phyloP scores from a whole-genome alignment of 2,797 vertebrate genomes.

The Eulemur mongoz region DNA sequence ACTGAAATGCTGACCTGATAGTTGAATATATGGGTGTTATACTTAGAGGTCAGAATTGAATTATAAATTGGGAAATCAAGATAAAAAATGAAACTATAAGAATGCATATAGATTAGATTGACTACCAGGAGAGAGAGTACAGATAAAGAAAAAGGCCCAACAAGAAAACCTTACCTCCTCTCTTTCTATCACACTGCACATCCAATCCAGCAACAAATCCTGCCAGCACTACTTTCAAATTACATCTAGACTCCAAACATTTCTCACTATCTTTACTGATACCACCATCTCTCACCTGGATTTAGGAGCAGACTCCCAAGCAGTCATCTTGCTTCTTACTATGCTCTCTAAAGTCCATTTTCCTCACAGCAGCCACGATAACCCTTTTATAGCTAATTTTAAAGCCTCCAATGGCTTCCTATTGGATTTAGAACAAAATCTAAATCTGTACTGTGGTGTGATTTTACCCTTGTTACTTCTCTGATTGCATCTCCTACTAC shows the following conservation, averaged over 20 bases:
- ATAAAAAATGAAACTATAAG: background rate
- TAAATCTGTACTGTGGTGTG: background rate
- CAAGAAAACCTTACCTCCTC: background rate
- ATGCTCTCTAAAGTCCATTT: background rate
- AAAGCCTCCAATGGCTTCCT: background rate
- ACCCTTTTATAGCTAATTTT: conserved; percentile 22
- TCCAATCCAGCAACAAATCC: conserved; percentile 29
- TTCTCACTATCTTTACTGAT: background rate
- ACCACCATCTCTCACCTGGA: background rate
- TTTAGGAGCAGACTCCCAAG: background rate
- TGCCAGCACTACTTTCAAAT: background rate
- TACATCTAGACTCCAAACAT: conserved; percentile 2
- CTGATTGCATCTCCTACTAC: background rate
- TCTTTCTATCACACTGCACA: background rate
- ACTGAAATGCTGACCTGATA: background rate
- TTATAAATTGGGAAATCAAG: background rate
- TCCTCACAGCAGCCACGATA: background rate
- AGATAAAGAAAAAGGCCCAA: background rate
- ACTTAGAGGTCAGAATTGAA: background rate
- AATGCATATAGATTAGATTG: background rate
- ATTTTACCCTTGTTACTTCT: background rate
- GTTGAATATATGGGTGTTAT: background rate
- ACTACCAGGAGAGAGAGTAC: background rate
- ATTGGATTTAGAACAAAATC: background rate
- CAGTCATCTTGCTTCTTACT: background rate